Conservation (phyloP, 2,113 vertebrate genomes). For the Amia ocellicauda region DNA sequence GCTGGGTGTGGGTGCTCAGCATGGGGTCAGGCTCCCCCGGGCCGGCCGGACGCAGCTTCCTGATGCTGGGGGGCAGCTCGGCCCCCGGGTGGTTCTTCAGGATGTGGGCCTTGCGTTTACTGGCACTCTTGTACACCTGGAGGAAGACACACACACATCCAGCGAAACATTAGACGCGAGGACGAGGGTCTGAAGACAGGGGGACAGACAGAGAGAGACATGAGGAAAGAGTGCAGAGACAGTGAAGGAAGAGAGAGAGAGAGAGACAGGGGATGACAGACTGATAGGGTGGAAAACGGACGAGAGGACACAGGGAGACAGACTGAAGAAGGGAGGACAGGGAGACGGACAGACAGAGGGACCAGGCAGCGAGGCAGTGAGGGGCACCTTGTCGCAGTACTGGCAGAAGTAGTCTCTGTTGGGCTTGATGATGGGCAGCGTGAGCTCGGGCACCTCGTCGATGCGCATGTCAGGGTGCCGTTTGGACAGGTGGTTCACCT, state of each 20-base stretch:
- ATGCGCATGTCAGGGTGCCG: conserved; percentile 97
- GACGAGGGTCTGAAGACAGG: background rate
- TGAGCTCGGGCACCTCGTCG: conserved; percentile 94
- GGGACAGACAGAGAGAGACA: background rate
- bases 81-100: conserved; percentile 97
- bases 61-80: conserved; percentile 92
- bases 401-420: conserved; percentile 98
- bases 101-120: conserved; percentile 96
- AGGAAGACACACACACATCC: background rate
- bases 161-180: background rate
- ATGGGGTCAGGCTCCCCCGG: conserved; percentile 95
- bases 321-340: background rate
- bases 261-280: too few species aligned
- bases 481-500: conserved; percentile 98
- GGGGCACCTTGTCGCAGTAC: conserved; percentile 94
- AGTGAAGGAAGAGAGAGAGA: background rate
- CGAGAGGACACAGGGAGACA: background rate
- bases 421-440: conserved; percentile 95
- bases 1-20: conserved; percentile 96
- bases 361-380: background rate
- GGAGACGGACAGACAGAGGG: background rate
- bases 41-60: conserved; percentile 87
- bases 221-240: background rate
- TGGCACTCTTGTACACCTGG: conserved; percentile 98
- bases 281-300: background rate